Evolutionary conservation across 2,113 vertebrate genomes (phyloP).

Genomic region (Gasterosteus aculeatus): DNA sequence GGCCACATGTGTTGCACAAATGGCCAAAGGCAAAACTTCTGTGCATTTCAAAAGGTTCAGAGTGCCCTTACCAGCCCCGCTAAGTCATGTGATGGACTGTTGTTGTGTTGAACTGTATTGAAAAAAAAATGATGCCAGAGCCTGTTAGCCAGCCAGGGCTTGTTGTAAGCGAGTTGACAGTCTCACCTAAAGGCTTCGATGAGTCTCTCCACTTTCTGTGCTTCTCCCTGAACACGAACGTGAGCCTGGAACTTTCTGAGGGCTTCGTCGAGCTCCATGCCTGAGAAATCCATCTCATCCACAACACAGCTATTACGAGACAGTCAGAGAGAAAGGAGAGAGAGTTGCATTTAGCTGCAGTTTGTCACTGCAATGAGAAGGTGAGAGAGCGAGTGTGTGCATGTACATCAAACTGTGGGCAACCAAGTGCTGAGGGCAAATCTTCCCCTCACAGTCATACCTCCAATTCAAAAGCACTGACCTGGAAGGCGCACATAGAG

Average conservation of each 20-base stretch:
- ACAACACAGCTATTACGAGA: slow-evolving; percentile 89
- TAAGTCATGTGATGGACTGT: slow-evolving; percentile 34
- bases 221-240: slow-evolving; percentile 96
- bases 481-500: slow-evolving; percentile 66
- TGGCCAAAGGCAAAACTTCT: slow-evolving; percentile 45
- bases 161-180: slow-evolving; percentile 39
- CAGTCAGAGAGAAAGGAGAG: slow-evolving; percentile 3
- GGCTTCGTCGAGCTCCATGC: slow-evolving; percentile 97
- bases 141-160: slow-evolving; percentile 23
- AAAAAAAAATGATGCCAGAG: slow-evolving; percentile 42
- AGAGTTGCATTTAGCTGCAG: slow-evolving; percentile 2
- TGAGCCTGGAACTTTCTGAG: slow-evolving; percentile 98
- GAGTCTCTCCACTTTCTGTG: slow-evolving; percentile 98
- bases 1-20: slow-evolving; percentile 33
- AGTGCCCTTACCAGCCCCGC: slow-evolving; percentile 24
- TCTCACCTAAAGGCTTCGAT: slow-evolving; percentile 99
- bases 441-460: slow-evolving; percentile 56
- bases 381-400: slow-evolving; percentile 23
- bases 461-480: slow-evolving; percentile 64
- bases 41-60: slow-evolving; percentile 33
- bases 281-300: slow-evolving; percentile 98
- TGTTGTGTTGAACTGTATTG: slow-evolving; percentile 32
- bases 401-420: slow-evolving; percentile 32
- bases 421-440: slow-evolving; percentile 54
- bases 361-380: slow-evolving; percentile 34